Percentiles rank a stretch among this genome's conserved stretches.
Conservation (phyloP, 2,113 vertebrate species). For the Edolisoma coerulescens region DNA sequence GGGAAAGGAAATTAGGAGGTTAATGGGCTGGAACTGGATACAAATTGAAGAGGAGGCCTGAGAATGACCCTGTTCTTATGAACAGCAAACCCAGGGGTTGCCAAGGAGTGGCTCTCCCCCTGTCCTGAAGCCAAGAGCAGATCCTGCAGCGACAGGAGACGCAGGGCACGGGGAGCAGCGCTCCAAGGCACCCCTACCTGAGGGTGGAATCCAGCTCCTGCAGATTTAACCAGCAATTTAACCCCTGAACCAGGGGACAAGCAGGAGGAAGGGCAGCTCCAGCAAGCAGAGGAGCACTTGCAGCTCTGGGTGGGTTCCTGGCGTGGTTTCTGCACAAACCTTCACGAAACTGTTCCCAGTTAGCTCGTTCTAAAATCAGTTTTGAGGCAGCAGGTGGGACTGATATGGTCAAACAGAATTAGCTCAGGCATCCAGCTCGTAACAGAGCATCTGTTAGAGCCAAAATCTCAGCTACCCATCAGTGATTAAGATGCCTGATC, state of each 20-base stretch:
- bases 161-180: fast-evolving
- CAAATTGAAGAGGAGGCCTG: background rate
- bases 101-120: background rate
- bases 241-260: background rate
- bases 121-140: background rate
- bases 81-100: background rate
- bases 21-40: constrained; percentile 15
- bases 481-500: background rate
- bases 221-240: background rate
- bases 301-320: background rate
- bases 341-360: fast-evolving
- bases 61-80: background rate
- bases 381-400: background rate
- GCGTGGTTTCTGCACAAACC: background rate
- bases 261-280: background rate
- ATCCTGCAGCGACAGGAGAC: background rate
- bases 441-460: background rate
- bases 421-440: background rate
- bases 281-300: background rate
- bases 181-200: background rate
- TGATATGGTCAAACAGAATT: background rate
- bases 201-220: background rate
- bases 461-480: background rate
- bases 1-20: constrained; percentile 32
- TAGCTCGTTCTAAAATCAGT: background rate